A percentile compares a stretch with the other conserved stretches of the same genome.
Conservation (phyloP, 2,113 vertebrate genomes). For the Furnarius figulus region DNA sequence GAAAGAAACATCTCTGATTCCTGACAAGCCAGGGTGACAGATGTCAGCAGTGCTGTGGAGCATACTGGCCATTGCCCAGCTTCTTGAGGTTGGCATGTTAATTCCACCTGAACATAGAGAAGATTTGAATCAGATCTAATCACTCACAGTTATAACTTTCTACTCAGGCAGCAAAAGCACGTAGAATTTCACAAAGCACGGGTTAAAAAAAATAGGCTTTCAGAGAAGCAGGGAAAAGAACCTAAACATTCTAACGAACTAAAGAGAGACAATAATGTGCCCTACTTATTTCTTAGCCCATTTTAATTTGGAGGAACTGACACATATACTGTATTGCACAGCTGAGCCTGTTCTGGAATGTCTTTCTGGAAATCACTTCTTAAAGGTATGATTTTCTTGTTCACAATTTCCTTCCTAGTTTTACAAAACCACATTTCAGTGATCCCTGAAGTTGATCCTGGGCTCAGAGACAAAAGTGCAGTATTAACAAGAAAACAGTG, state of each 20-base stretch:
- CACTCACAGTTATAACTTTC: not conserved
- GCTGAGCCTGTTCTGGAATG: not conserved
- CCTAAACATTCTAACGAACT: not conserved
- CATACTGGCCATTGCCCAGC: not conserved
- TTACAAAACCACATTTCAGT: not conserved
- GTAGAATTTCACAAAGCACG: not conserved
- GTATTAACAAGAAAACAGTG: not conserved
- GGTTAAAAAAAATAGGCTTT: not conserved
- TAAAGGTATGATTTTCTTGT: not conserved
- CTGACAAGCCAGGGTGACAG: not conserved
- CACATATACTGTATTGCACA: not conserved
- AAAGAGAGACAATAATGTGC: not conserved
- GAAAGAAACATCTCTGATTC: not conserved
- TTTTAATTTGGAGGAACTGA: not conserved
- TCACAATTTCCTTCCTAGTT: not conserved
- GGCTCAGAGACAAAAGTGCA: not conserved
- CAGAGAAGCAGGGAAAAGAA: not conserved
- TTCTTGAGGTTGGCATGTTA: not conserved
- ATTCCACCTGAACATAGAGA: not conserved
- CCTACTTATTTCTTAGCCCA: not conserved
- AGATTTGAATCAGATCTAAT: slow-evolving; percentile 3
- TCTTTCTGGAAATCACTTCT: not conserved
- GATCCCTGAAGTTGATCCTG: not conserved
- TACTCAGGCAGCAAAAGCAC: not conserved
- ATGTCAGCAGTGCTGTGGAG: not conserved